Percentiles rank a stretch among this genome's conserved stretches.
phyloP scores from a whole-genome alignment of 2,888 invertebrate genomes.

The Phasia obesa region DNA sequence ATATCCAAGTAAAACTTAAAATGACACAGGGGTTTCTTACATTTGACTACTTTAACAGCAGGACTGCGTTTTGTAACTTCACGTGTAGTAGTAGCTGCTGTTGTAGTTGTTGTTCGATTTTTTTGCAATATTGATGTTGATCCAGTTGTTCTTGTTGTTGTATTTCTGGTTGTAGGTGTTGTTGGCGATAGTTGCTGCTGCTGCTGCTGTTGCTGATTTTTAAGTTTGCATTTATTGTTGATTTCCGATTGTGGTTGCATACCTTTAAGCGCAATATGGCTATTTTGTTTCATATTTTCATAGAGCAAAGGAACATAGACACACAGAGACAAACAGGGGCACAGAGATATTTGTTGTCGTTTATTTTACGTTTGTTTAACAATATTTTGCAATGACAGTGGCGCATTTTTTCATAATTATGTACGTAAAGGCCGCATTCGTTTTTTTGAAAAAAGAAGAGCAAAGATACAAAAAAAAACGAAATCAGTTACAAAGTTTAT shows the following conservation, averaged over 20 bases:
- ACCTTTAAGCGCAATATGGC: constrained; percentile 82
- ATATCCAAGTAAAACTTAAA: constrained; percentile 90
- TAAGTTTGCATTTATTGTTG: constrained; percentile 79
- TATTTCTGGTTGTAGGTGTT: constrained; percentile 56
- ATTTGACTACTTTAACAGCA: constrained; percentile 82
- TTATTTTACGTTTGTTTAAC: constrained; percentile 56
- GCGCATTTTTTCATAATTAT: constrained; percentile 42
- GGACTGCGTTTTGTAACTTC: constrained; percentile 61
- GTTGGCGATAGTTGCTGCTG: constrained; percentile 65
- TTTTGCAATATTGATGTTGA: constrained; percentile 58
- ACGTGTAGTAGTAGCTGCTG: constrained; percentile 54
- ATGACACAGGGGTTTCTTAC: constrained; percentile 85
- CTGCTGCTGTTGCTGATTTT: constrained; percentile 72
- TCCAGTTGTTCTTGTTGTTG: constrained; percentile 57
- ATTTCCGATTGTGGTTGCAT: constrained; percentile 83
- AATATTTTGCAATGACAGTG: constrained; percentile 63
- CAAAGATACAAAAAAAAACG: constrained; percentile 58
- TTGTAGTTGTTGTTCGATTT: constrained; percentile 62
- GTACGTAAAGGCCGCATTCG: constrained; percentile 39
- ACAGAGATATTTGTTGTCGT: constrained; percentile 62
- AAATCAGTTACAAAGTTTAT: constrained; percentile 54
- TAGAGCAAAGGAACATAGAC: constrained; percentile 32
- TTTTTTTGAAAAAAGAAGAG: constrained; percentile 53
- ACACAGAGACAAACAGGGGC: constrained; percentile 30
- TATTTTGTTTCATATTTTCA: constrained; percentile 68